These are phyloP conservation scores for Onchidella celtica DNA, from an alignment of 2,888 invertebrate species.

Conservation along the genomic window DNA sequence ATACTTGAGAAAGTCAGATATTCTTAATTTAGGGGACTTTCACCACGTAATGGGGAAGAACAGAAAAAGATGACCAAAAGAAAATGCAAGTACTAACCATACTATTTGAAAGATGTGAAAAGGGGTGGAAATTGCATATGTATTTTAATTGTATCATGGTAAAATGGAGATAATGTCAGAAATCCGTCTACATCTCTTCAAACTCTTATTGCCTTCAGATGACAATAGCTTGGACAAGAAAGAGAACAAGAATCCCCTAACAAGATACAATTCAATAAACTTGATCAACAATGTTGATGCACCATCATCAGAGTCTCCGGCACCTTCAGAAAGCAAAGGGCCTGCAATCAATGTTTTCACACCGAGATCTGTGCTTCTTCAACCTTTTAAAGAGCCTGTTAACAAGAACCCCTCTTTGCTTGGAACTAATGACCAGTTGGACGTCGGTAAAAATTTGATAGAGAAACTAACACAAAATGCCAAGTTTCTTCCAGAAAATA, in stretches of 20 bases:
- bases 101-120: too few species aligned
- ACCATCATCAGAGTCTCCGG: background rate
- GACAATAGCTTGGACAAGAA: constrained; percentile 1
- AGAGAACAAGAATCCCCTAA: constrained; percentile 12
- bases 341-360: background rate
- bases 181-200: too few species aligned
- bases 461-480: background rate
- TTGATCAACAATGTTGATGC: background rate
- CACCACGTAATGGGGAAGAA: too few species aligned
- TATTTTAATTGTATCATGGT: too few species aligned
- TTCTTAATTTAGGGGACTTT: too few species aligned
- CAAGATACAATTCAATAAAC: constrained; percentile 1
- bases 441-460: background rate
- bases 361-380: background rate
- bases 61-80: too few species aligned
- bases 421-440: background rate
- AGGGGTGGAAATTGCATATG: too few species aligned
- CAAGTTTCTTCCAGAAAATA: background rate
- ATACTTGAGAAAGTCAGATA: too few species aligned
- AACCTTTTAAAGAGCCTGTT: background rate
- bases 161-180: too few species aligned
- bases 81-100: too few species aligned
- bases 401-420: background rate
- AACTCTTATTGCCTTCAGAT: background rate
- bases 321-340: background rate